phyloP scores from a whole-genome alignment of 2,888 invertebrate genomes.

The Diarsia mendica region DNA sequence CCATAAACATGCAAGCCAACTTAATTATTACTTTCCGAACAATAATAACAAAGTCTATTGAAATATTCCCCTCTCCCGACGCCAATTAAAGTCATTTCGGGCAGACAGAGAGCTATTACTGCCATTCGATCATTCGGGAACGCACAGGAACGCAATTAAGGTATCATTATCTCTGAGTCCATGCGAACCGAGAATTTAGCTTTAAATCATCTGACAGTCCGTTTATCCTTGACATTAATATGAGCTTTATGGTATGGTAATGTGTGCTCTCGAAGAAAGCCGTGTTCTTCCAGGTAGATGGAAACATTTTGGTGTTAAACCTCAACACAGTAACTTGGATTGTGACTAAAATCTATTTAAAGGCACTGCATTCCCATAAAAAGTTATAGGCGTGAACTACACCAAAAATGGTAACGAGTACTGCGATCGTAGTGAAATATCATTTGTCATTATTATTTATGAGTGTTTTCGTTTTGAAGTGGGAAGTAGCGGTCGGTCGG shows the following conservation, averaged over 20 bases:
- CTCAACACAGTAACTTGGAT: conserved; percentile 29
- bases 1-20: conserved; percentile 27
- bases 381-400: conserved; percentile 74
- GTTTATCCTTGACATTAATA: conserved; percentile 76
- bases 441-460: conserved; percentile 85
- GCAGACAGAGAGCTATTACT: conserved; percentile 85
- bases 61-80: conserved; percentile 67
- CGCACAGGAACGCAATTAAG: conserved; percentile 83
- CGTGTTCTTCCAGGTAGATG: conserved; percentile 42
- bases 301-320: conserved; percentile 37
- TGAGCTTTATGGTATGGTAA: conserved; percentile 70
- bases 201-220: conserved; percentile 79
- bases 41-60: conserved; percentile 59
- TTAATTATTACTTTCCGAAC: conserved; percentile 58
- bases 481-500: conserved; percentile 67
- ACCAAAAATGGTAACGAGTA: conserved; percentile 72
- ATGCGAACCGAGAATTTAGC: conserved; percentile 69
- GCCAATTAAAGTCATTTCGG: conserved; percentile 82
- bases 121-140: conserved; percentile 83
- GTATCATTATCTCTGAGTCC: conserved; percentile 81
- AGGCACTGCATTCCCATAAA: conserved; percentile 75
- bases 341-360: conserved; percentile 67
- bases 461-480: conserved; percentile 74
- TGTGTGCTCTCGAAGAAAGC: conserved; percentile 52
- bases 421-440: conserved; percentile 71